These are phyloP conservation scores for Hoplostethus atlanticus DNA, from an alignment of 2,797 vertebrate genomes.

Conservation along the genomic window DNA sequence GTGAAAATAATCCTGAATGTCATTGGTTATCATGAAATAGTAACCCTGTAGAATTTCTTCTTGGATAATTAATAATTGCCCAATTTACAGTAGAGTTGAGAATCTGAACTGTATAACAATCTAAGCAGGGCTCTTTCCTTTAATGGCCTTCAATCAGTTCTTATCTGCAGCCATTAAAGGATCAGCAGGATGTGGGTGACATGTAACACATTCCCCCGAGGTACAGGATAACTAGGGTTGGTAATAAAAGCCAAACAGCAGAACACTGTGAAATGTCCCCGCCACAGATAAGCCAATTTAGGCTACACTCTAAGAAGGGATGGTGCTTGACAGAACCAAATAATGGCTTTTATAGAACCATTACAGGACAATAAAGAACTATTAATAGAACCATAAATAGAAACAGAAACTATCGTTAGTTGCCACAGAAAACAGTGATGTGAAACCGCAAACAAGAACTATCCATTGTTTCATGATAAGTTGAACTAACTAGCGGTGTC, in stretches of 20 bases:
- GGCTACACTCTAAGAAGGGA: no score
- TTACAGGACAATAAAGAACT: no score
- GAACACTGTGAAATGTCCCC: no score
- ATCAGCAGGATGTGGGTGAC: background rate
- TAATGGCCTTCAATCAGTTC: background rate
- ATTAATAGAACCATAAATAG: no score
- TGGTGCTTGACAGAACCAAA: no score
- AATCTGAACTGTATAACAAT: background rate
- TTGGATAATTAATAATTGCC: no score
- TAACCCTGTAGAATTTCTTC: background rate
- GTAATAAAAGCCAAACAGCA: background rate
- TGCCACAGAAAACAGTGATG: background rate
- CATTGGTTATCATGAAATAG: background rate
- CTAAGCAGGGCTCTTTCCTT: background rate
- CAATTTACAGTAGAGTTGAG: no score
- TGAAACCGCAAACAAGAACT: background rate
- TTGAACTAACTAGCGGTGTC: background rate
- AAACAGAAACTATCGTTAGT: background rate
- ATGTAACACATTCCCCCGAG: background rate
- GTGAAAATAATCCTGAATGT: no score
- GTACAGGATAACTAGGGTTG: background rate
- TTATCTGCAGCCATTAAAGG: slow-evolving; percentile 1
- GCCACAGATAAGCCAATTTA: no score
- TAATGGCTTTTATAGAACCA: background rate
- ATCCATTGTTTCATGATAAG: background rate